phyloP scores from a whole-genome alignment of 2,888 invertebrate genomes.

The Choreutis nemorana region DNA sequence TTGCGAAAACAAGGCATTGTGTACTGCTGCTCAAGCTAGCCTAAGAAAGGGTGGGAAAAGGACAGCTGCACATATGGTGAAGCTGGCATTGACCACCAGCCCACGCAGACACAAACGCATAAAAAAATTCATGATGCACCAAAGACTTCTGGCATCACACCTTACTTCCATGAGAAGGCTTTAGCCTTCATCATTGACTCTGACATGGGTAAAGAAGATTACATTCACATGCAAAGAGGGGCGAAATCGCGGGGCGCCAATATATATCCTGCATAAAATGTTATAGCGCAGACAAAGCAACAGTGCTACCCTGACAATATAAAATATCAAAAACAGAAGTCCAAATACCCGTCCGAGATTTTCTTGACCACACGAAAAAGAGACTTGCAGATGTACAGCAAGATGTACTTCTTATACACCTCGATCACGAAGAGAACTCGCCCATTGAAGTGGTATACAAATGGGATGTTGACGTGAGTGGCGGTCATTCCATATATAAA shows the following conservation, averaged over 20 bases:
- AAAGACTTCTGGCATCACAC: background rate
- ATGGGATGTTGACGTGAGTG: background rate
- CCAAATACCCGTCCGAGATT: conserved; percentile 3
- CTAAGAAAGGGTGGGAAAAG: conserved; percentile 5
- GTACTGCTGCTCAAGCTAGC: conserved; percentile 5
- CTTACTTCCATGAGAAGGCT: conserved; percentile 1
- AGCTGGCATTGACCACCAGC: conserved; percentile 4
- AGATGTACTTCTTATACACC: conserved; percentile 5
- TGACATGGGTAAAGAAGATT: conserved; percentile 5
- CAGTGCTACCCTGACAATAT: background rate
- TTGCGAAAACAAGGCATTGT: conserved; percentile 2
- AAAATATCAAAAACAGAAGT: conserved; percentile 3
- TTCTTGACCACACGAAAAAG: conserved; percentile 4
- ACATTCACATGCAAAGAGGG: conserved; percentile 6
- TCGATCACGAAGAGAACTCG: too few species aligned
- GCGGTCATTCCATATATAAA: conserved; percentile 3
- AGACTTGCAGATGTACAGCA: conserved; percentile 6
- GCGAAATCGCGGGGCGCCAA: conserved; percentile 8
- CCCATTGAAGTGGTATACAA: conserved; percentile 1
- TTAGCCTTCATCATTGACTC: conserved; percentile 3
- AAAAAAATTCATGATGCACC: conserved; percentile 3
- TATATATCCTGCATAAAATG: conserved; percentile 6
- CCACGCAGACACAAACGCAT: conserved; percentile 1
- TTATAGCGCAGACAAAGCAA: conserved; percentile 1
- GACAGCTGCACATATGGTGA: conserved; percentile 7